Evolutionary conservation across 2,113 vertebrate species (phyloP).

Genomic region (Hypomesus transpacificus): DNA sequence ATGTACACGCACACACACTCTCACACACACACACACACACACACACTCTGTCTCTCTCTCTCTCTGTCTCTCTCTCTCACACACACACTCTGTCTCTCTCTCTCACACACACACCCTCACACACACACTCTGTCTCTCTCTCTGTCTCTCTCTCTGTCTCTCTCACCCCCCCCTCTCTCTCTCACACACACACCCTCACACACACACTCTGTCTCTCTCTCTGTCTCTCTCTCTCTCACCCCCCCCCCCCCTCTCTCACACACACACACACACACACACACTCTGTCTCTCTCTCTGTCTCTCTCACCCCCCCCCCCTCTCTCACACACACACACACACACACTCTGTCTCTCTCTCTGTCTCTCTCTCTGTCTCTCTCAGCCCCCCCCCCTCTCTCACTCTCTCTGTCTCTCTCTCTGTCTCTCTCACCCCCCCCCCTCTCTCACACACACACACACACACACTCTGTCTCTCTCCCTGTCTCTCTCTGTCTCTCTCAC

Average conservation of each 20-base stretch:
- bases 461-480: not conserved
- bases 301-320: not conserved
- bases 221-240: not conserved
- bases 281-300: slow-evolving; percentile 8
- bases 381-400: not conserved
- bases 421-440: not conserved
- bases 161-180: not conserved
- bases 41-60: no score
- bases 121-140: not conserved
- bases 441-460: not conserved
- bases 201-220: not conserved
- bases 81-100: no score
- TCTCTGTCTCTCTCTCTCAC: not conserved
- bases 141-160: not conserved
- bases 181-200: not conserved
- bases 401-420: not conserved
- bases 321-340: not conserved
- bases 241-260: no score
- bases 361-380: not conserved
- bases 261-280: not conserved
- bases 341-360: not conserved
- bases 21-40: not conserved
- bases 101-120: not conserved
- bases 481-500: not conserved
- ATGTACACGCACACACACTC: not conserved